Base-by-base conservation (phyloP, 2,113 vertebrate species). In the Kobus ellipsiprymnus region DNA sequence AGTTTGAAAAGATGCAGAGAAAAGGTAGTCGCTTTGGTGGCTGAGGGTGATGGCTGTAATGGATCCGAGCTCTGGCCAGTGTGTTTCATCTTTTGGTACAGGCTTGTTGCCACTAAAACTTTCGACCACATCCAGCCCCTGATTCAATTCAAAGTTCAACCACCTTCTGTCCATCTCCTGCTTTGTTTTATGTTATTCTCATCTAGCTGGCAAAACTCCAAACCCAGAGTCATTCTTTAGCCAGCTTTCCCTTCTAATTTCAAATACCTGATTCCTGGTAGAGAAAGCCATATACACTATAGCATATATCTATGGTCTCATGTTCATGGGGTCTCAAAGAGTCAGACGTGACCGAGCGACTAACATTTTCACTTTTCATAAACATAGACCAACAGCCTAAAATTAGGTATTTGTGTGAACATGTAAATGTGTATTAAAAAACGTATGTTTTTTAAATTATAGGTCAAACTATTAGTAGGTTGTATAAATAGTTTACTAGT, bases 181-280 rank as follows among this genome's bases (percentile, higher is more conserved):
- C 30, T 17, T 77, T 64, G 15, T 46, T 81, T 94, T 55, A 88
- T 55, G 55, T 52, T 15, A 36, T 19, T 87, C 17, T 96, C 57
- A 88, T 48, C 33, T 40, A 17, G 33, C 54, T 94, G 50, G 44
- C 30, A 87, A 95, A 89, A n/a, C 3, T 1, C 0, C 46, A 81
- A 94, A 23, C 27, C 50, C 40, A 50, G 13, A 88, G 92, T 92
- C 87, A 87, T 82, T 15, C 19, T 87, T 91, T 13, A 88, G 30
- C 29, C 3, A 74, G 15, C 11, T 90, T 74, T 96, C 8, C 33
- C 5, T 64, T 92, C 33, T 85, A 78, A 88, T 81, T 29, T 48
- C 27, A 60, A 46, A 7, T 55, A 90, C 85, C 15, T 59, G 12
- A 44, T 57, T 1, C 5, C 5, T 87, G 27, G 14, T 85, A 30